Conservation (phyloP, 2,888 invertebrate genomes). For the Tortrix viridana region DNA sequence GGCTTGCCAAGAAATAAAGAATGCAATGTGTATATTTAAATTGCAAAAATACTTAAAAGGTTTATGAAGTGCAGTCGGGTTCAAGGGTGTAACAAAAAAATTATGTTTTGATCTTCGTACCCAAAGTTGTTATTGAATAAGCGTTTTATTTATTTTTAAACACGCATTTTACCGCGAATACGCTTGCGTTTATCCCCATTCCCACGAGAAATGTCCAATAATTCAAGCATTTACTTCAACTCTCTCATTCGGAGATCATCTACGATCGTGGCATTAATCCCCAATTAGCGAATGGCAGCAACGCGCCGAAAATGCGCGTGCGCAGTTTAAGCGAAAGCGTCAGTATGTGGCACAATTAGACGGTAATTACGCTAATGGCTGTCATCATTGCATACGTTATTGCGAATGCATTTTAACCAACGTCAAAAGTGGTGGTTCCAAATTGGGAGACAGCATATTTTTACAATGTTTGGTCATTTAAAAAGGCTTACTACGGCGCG, state of each 20-base stretch:
- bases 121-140: too few species aligned
- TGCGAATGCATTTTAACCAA: constrained; percentile 3
- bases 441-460: not conserved
- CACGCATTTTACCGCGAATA: too few species aligned
- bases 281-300: constrained; percentile 17
- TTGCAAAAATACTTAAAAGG: too few species aligned
- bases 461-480: too few species aligned
- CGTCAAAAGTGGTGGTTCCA: not conserved
- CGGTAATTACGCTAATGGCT: constrained; percentile 4
- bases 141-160: too few species aligned
- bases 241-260: not conserved
- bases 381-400: constrained; percentile 12
- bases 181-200: too few species aligned
- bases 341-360: constrained; percentile 28
- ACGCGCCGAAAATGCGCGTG: constrained; percentile 22
- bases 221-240: not conserved
- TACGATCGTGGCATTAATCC: constrained; percentile 1
- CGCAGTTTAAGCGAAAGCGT: constrained; percentile 29
- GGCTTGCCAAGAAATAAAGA: too few species aligned
- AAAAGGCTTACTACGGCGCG: too few species aligned
- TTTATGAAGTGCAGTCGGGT: too few species aligned
- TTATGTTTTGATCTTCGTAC: too few species aligned
- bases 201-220: not conserved
- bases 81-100: too few species aligned
- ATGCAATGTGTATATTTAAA: too few species aligned